Evolutionary conservation across 2,888 invertebrate species (phyloP).

Genomic region (Amblyjoppa proteus): DNA sequence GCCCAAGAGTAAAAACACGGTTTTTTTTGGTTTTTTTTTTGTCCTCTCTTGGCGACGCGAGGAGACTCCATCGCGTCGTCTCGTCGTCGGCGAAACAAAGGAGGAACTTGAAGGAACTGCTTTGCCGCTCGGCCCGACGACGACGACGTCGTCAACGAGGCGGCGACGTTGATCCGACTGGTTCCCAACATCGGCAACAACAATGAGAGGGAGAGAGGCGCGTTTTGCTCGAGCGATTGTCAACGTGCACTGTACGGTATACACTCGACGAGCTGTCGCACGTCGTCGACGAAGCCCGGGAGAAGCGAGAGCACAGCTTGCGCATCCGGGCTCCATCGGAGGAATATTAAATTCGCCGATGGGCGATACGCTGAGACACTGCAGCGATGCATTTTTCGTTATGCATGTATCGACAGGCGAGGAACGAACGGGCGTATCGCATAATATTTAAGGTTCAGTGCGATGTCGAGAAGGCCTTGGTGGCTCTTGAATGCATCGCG

Average conservation of each 20-base stretch:
- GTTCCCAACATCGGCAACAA: conserved; percentile 44
- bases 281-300: conserved; percentile 27
- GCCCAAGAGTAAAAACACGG: background rate
- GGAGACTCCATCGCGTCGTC: conserved; percentile 14
- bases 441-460: no score
- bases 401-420: no score
- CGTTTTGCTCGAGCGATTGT: conserved; percentile 57
- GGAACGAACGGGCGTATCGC: no score
- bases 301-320: conserved; percentile 28
- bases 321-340: conserved; percentile 5
- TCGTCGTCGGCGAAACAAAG: conserved; percentile 56
- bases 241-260: conserved; percentile 37
- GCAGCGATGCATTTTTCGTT: no score
- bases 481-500: no score
- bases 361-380: conserved; percentile 12
- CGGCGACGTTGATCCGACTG: conserved; percentile 59
- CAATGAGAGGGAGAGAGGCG: conserved; percentile 30
- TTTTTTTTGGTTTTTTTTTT: background rate
- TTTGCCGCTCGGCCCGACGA: conserved; percentile 43
- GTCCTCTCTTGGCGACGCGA: background rate
- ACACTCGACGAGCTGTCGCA: conserved; percentile 42
- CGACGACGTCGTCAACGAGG: conserved; percentile 25
- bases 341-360: conserved; percentile 57
- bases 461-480: no score
- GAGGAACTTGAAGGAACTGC: conserved; percentile 58